Evolutionary conservation across 2,888 invertebrate genomes (phyloP).

Genomic region (Mythimna loreyi): DNA sequence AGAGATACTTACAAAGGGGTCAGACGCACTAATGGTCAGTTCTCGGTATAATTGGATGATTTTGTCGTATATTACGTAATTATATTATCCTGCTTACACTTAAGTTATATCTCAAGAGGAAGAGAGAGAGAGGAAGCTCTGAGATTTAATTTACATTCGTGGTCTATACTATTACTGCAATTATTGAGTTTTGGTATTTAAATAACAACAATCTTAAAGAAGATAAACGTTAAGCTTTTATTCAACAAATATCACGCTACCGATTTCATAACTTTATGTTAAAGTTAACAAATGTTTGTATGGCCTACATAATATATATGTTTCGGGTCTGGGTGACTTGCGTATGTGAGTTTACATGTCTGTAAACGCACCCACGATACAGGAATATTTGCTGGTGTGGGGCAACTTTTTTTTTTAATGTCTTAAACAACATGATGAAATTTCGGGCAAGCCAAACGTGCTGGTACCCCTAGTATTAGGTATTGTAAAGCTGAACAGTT

Average conservation of each 20-base stretch:
- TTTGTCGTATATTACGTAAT: background rate
- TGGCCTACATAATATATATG: no score
- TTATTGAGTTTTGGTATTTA: background rate
- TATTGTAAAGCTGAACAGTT: no score
- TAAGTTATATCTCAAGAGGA: background rate
- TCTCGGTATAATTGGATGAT: slow-evolving; percentile 19
- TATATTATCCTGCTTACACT: slow-evolving; percentile 5
- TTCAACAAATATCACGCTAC: background rate
- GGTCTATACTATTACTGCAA: background rate
- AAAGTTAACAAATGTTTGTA: no score
- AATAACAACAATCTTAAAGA: background rate
- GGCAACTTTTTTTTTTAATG: no score
- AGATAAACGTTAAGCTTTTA: background rate
- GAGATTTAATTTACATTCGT: background rate
- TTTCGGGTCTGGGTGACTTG: no score
- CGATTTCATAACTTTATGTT: background rate
- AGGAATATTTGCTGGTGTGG: no score
- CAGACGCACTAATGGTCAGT: slow-evolving; percentile 4
- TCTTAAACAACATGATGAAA: no score
- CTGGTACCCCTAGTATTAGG: no score
- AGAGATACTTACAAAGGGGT: slow-evolving; percentile 24
- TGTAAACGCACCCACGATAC: no score
- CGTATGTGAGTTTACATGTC: no score
- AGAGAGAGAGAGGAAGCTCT: background rate
- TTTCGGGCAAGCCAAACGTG: no score